A percentile compares a stretch with the other conserved stretches of the same genome.
Conservation (phyloP, 2,113 vertebrate genomes). For the Ctenomys sociabilis region DNA sequence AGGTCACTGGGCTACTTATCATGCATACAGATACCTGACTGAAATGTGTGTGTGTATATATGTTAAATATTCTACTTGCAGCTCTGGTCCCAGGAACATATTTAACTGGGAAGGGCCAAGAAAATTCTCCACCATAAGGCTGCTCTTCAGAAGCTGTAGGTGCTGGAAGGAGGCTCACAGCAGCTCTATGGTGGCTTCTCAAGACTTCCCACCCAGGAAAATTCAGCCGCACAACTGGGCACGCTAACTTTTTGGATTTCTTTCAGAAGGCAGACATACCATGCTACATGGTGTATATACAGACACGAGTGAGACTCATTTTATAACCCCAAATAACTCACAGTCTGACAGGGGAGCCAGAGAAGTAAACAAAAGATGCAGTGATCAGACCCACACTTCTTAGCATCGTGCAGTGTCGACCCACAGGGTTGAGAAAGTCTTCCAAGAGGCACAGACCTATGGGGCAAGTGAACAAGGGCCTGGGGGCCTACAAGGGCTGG, state of each 20-base stretch:
- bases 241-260: background rate
- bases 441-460: background rate
- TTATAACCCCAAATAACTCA: background rate
- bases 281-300: background rate
- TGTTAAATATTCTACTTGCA: background rate
- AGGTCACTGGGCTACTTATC: background rate
- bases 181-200: background rate
- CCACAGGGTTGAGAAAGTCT: background rate
- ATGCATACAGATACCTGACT: fast-evolving
- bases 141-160: background rate
- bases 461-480: background rate
- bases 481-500: background rate
- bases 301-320: background rate
- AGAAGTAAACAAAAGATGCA: background rate
- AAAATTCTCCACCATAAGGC: background rate
- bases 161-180: background rate
- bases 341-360: background rate
- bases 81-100: background rate
- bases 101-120: background rate
- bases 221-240: background rate
- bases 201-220: background rate
- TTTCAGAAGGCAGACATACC: background rate
- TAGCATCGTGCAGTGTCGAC: background rate
- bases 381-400: background rate
- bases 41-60: background rate